Base-by-base conservation (phyloP, 2,113 vertebrate genomes). In the Grammomys surdaster region DNA sequence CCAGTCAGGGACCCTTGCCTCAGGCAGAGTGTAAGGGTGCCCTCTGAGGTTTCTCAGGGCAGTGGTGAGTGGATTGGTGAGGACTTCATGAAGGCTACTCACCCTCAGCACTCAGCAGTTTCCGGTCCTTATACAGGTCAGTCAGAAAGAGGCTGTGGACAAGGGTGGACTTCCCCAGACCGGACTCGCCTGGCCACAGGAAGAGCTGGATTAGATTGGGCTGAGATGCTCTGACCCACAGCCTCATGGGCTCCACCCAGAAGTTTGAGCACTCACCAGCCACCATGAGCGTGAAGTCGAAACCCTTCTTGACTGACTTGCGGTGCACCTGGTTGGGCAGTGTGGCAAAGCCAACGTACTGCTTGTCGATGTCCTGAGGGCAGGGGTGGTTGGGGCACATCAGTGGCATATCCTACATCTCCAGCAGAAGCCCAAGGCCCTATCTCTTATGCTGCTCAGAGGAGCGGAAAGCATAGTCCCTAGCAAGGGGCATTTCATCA, bases 271-370 rank as follows among this genome's bases (percentile, higher is more conserved):
- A 96, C 98, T 98, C 93, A 99, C 99, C 99, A 81, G 99, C 99
- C 6, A 99, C 99, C 99, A 99, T 99, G 96, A 99, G 99, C 0
- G 99, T 99, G 97, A 99, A 99, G 97, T 99, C 99, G 0, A 99
- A 99, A 70, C 99, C 99, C 97, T 99, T 99, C 99, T 99, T 99
- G 97, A 99, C 99, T 0, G 99, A 99, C 98, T 99, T 99, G 94
- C 99, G 99, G 98, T 99, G 99, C 72, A 99, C 99, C 98, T 99
- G 99, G 98, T 99, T 99, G 4, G 99, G 99, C 85, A 99, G 98
- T 11, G 99, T 99, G 91, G 99, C 99, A 65, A 99, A 99, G 78
- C 99, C 99, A 96, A 99, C 99, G 93, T 99, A 99, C 98, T 99
- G 99, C 97, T 99, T 99, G 98, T 99, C 99, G 97, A 99, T 98